Conservation (phyloP, 2,113 vertebrate genomes). For the Rhinogobius similis region DNA sequence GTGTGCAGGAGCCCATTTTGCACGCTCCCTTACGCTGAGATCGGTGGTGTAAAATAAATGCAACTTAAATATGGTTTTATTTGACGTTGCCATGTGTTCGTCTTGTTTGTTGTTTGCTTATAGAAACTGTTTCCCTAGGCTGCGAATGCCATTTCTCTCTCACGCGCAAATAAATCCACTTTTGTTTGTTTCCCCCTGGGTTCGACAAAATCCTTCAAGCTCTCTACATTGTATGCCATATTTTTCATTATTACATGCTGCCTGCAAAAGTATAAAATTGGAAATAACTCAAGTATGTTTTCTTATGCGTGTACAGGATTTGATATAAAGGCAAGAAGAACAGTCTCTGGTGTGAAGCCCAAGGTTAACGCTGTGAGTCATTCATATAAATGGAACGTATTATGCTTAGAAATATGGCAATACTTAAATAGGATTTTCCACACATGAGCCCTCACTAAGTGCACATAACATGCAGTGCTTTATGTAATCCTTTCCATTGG, state of each 20-base stretch:
- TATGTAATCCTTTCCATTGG: neutral
- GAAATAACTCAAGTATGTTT: neutral
- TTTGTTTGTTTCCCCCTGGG: neutral
- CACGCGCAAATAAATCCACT: conserved; percentile 3
- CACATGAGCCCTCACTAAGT: neutral
- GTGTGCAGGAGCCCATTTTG: conserved; percentile 2
- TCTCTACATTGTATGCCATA: neutral
- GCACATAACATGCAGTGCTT: neutral
- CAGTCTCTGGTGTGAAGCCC: neutral
- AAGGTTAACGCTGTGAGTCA: neutral
- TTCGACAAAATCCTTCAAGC: conserved; percentile 11
- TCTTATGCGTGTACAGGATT: neutral
- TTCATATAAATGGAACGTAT: neutral
- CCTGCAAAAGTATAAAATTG: conserved; percentile 1
- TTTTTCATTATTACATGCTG: conserved; percentile 1
- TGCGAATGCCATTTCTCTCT: conserved; percentile 5
- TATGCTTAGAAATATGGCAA: neutral
- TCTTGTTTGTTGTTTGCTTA: neutral
- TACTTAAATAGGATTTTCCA: neutral
- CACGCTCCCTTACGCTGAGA: neutral
- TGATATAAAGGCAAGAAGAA: neutral
- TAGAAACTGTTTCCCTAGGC: too few relatives aligned
- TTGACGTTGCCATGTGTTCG: neutral
- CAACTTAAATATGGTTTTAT: conserved; percentile 8
- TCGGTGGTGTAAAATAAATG: neutral